phyloP scores from a whole-genome alignment of 1,140 invertebrate species.

The Anadara kagoshimensis region DNA sequence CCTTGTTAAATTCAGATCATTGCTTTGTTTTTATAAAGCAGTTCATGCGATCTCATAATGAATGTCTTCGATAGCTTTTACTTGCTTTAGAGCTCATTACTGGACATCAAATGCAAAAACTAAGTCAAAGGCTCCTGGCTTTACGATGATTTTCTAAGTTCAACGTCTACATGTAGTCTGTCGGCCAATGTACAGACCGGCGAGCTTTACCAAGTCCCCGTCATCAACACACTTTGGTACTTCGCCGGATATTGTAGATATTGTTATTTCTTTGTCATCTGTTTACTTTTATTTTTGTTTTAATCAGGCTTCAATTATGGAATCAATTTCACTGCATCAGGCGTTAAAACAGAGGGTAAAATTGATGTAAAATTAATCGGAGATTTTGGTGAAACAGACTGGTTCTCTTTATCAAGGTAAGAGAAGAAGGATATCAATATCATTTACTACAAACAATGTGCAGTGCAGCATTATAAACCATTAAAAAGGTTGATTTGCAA shows the following conservation, averaged over 20 bases:
- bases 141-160: too few species aligned
- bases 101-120: too few species aligned
- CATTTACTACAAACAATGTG: background rate
- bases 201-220: background rate
- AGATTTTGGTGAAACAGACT: slow-evolving; percentile 28
- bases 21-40: too few species aligned
- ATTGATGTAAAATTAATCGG: slow-evolving; percentile 38
- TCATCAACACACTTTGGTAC: too few species aligned
- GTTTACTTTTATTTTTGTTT: background rate
- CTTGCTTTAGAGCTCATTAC: too few species aligned
- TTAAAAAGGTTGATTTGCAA: background rate
- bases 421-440: background rate
- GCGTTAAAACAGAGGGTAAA: slow-evolving; percentile 28
- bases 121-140: too few species aligned
- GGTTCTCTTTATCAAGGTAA: slow-evolving; percentile 40
- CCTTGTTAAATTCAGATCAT: background rate
- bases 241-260: background rate
- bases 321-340: slow-evolving; percentile 14
- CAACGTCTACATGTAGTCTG: background rate
- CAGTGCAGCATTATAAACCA: background rate
- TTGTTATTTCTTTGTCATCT: too few species aligned
- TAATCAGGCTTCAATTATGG: slow-evolving; percentile 47
- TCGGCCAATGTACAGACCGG: background rate
- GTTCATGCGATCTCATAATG: too few species aligned
- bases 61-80: too few species aligned